Evolutionary conservation across 2,888 invertebrate genomes (phyloP).

Genomic region (Tortricodes alternella): DNA sequence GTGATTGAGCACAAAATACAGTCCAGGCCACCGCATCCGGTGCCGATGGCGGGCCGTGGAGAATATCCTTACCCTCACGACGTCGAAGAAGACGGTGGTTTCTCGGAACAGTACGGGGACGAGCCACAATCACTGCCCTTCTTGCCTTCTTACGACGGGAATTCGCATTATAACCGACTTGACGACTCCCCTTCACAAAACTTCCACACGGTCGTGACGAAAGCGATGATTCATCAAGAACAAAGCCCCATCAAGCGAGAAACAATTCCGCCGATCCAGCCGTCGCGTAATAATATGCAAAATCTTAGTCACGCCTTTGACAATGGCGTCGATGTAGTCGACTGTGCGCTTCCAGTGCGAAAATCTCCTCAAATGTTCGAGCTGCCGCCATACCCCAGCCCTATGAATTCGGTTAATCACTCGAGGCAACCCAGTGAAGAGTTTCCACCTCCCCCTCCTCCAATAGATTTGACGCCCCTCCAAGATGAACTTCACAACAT

Average conservation of each 20-base stretch:
- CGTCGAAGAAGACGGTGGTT: slow-evolving; percentile 74
- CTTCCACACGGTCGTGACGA: slow-evolving; percentile 89
- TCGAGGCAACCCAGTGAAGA: slow-evolving; percentile 94
- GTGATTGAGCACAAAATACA: slow-evolving; percentile 71
- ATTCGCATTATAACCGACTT: slow-evolving; percentile 63
- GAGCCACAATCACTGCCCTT: slow-evolving; percentile 86
- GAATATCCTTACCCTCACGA: slow-evolving; percentile 55
- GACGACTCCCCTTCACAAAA: slow-evolving; percentile 74
- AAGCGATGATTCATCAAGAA: slow-evolving; percentile 93
- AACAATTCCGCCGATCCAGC: slow-evolving; percentile 49
- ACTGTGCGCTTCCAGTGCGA: slow-evolving; percentile 76
- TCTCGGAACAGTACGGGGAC: slow-evolving; percentile 76
- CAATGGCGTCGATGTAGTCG: slow-evolving; percentile 85
- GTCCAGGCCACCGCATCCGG: slow-evolving; percentile 69
- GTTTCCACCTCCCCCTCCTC: slow-evolving; percentile 94
- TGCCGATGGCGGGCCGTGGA: slow-evolving; percentile 49
- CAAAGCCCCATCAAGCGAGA: slow-evolving; percentile 86
- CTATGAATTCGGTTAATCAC: slow-evolving; percentile 89
- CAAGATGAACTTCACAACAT: slow-evolving; percentile 84
- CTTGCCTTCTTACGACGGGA: slow-evolving; percentile 80
- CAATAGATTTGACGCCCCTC: slow-evolving; percentile 86
- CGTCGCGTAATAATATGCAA: slow-evolving; percentile 61
- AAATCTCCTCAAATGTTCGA: slow-evolving; percentile 80
- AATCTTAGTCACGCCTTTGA: slow-evolving; percentile 71
- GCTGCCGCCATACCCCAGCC: slow-evolving; percentile 91